Conservation (phyloP, 1,140 invertebrate genomes). For the Triops cancriformis region DNA sequence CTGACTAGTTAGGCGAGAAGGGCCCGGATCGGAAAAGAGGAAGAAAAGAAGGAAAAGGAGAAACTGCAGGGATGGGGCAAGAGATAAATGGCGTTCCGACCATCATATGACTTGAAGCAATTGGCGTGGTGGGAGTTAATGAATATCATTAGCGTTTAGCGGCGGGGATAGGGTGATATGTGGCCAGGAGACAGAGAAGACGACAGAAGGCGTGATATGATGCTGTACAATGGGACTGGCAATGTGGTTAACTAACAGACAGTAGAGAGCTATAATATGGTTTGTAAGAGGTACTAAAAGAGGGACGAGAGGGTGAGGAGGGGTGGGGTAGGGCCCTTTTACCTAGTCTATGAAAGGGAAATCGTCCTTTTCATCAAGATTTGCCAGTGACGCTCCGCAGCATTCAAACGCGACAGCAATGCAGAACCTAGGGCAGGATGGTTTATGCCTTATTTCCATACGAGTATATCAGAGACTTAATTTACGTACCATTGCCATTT, state of each 20-base stretch:
- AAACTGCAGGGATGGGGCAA: background rate
- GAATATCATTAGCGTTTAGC: conserved; percentile 9
- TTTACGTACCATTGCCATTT: too few species aligned
- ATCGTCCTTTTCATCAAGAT: conserved; percentile 6
- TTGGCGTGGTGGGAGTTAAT: background rate
- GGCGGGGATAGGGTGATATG: background rate
- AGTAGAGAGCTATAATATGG: conserved; percentile 10
- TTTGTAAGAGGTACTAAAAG: background rate
- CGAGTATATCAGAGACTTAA: too few species aligned
- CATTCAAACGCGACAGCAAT: too few species aligned
- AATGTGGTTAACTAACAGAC: conserved; percentile 6
- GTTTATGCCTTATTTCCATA: too few species aligned
- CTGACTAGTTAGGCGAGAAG: background rate
- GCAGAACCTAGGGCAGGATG: too few species aligned
- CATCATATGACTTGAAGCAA: conserved; percentile 5
- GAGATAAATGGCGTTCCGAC: background rate
- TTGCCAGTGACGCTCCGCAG: background rate
- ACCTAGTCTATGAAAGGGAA: background rate
- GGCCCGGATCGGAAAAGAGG: too few species aligned
- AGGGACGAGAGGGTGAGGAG: background rate
- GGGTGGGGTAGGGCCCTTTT: background rate
- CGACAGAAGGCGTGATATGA: background rate
- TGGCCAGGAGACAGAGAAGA: background rate
- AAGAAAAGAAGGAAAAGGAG: background rate
- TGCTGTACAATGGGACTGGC: background rate